A percentile compares a stretch with the other conserved stretches of the same genome.
Conservation (phyloP, 2,797 vertebrate genomes). For the Cynodonichthys magdalenae region DNA sequence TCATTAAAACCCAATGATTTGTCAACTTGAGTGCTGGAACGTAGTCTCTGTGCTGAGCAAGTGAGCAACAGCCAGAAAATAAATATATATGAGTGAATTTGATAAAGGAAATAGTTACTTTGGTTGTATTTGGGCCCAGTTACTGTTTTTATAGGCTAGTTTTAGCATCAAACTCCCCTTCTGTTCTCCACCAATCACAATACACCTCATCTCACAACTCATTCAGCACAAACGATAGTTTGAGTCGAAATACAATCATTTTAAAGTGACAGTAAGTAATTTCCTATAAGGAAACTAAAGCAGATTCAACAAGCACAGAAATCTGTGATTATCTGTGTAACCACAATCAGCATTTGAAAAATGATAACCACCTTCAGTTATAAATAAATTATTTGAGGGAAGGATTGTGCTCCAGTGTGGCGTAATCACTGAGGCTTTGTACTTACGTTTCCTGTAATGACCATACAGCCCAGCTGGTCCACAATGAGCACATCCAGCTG, state of each 20-base stretch:
- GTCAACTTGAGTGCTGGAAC: conserved; percentile 22
- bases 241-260: too few species aligned
- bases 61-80: conserved; percentile 21
- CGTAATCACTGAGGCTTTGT: background rate
- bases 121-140: too few species aligned
- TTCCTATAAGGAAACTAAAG: too few species aligned
- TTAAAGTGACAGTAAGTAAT: too few species aligned
- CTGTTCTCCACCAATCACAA: too few species aligned
- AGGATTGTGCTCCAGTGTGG: background rate
- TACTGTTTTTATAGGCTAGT: background rate
- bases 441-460: conserved; percentile 97
- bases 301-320: too few species aligned
- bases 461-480: conserved; percentile 96
- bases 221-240: too few species aligned
- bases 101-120: too few species aligned
- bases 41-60: conserved; percentile 31
- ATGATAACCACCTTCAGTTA: background rate
- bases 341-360: too few species aligned
- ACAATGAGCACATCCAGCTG: conserved; percentile 94
- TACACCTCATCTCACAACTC: too few species aligned
- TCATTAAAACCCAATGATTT: conserved; percentile 13
- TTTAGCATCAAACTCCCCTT: too few species aligned
- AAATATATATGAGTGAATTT: conserved; percentile 14
- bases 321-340: too few species aligned
- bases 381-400: conserved; percentile 1